Percentiles rank a stretch among this genome's conserved stretches.
Evolutionary conservation across 1,140 invertebrate genomes (phyloP).

Genomic region (Anoplophora glabripennis): DNA sequence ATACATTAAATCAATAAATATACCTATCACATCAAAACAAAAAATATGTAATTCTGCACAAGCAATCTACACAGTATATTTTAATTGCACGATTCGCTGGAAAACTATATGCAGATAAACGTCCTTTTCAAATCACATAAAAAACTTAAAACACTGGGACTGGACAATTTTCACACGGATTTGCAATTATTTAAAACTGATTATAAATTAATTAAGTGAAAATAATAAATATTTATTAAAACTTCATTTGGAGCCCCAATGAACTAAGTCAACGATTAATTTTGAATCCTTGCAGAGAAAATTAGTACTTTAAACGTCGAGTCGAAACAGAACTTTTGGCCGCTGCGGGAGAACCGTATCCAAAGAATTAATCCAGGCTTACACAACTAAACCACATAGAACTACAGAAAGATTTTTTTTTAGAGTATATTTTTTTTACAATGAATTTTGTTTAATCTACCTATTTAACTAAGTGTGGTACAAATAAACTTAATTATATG

Average conservation of each 20-base stretch:
- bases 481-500: conserved; percentile 9
- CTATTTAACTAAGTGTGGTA: conserved; percentile 11
- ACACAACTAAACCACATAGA: no score
- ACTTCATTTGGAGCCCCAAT: not conserved
- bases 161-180: not conserved
- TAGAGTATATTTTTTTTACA: conserved; percentile 12
- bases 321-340: no score
- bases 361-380: no score
- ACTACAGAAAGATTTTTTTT: not conserved
- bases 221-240: not conserved
- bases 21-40: conserved; percentile 26
- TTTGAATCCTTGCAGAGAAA: no score
- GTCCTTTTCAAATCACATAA: conserved; percentile 19
- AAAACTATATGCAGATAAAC: conserved; percentile 30
- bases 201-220: not conserved
- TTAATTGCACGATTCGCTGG: conserved; percentile 40
- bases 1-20: conserved; percentile 14
- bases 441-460: conserved; percentile 11
- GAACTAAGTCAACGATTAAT: not conserved
- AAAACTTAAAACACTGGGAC: conserved; percentile 1
- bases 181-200: no score
- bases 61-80: conserved; percentile 39
- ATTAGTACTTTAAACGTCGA: no score
- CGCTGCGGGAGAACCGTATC: no score
- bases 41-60: conserved; percentile 34